Percentiles rank a stretch among this genome's conserved stretches.
phyloP scores from a whole-genome alignment of 2,113 vertebrate genomes.

The Kryptolebias marmoratus region DNA sequence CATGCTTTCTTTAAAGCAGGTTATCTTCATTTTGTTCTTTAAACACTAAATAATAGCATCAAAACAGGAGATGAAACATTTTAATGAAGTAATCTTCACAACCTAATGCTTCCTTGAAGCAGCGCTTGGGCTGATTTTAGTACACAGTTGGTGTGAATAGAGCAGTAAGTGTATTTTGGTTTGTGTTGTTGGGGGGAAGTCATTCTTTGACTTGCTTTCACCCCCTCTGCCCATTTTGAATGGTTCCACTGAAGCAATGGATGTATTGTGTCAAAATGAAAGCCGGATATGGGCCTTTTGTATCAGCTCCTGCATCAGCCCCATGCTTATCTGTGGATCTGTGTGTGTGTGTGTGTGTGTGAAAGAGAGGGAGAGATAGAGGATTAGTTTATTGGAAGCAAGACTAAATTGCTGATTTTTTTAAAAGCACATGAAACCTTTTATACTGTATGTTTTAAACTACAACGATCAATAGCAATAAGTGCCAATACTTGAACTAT shows the following conservation, averaged over 20 bases:
- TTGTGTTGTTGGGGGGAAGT: constrained; percentile 35
- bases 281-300: constrained; percentile 50
- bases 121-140: constrained; percentile 30
- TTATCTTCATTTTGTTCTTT: constrained; percentile 3
- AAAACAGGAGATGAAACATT: constrained; percentile 17
- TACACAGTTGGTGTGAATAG: constrained; percentile 15
- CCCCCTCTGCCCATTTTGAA: constrained; percentile 24
- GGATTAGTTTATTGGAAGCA: background rate
- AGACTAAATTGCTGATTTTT: background rate
- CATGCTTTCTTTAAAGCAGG: too few relatives aligned
- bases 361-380: background rate
- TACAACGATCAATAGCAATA: background rate
- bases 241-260: constrained; percentile 55
- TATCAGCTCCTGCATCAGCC: constrained; percentile 40
- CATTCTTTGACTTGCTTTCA: constrained; percentile 16
- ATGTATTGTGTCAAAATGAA: constrained; percentile 52
- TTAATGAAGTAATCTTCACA: constrained; percentile 37
- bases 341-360: constrained; percentile 25
- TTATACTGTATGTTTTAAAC: background rate
- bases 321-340: constrained; percentile 25
- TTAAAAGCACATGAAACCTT: background rate
- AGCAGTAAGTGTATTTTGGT: constrained; percentile 17
- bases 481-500: too few relatives aligned
- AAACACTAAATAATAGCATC: constrained; percentile 38
- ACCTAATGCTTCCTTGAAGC: constrained; percentile 22